These are phyloP conservation scores for Corythornis madagascariensis DNA, from an alignment of 2,113 vertebrate species.

Conservation along the genomic window DNA sequence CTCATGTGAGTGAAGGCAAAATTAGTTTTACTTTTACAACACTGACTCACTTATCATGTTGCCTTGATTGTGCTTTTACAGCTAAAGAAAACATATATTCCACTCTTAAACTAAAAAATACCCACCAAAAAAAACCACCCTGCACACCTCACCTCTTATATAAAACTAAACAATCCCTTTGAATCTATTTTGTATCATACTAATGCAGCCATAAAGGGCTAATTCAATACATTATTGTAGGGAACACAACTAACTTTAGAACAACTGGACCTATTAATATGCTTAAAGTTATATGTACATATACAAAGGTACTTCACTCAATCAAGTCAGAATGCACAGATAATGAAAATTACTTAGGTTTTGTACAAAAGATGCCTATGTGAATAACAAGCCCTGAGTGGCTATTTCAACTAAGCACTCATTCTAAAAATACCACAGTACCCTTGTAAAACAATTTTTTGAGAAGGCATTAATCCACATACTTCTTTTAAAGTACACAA, in stretches of 20 bases:
- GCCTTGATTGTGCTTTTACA: slow-evolving; percentile 84
- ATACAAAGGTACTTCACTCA: background rate
- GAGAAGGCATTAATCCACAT: slow-evolving; percentile 9
- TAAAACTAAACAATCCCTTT: slow-evolving; percentile 31
- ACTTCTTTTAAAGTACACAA: background rate
- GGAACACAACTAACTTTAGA: background rate
- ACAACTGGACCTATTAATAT: background rate
- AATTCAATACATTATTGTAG: background rate
- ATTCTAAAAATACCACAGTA: slow-evolving; percentile 18
- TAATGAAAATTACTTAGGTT: slow-evolving; percentile 6
- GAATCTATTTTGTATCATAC: slow-evolving; percentile 25
- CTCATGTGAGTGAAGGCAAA: slow-evolving; percentile 95
- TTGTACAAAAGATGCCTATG: background rate
- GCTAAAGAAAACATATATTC: slow-evolving; percentile 82
- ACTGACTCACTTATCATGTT: slow-evolving; percentile 89
- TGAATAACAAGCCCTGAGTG: background rate
- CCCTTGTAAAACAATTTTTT: slow-evolving; percentile 18
- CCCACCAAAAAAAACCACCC: background rate
- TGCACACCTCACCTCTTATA: slow-evolving; percentile 13
- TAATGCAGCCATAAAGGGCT: background rate
- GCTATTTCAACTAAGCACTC: slow-evolving; percentile 9
- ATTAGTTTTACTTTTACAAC: slow-evolving; percentile 97
- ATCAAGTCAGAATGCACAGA: background rate
- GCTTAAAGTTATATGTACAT: background rate
- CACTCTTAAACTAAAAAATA: slow-evolving; percentile 69